Conservation (phyloP, 2,113 vertebrate species). For the Bagarius yarrelli region DNA sequence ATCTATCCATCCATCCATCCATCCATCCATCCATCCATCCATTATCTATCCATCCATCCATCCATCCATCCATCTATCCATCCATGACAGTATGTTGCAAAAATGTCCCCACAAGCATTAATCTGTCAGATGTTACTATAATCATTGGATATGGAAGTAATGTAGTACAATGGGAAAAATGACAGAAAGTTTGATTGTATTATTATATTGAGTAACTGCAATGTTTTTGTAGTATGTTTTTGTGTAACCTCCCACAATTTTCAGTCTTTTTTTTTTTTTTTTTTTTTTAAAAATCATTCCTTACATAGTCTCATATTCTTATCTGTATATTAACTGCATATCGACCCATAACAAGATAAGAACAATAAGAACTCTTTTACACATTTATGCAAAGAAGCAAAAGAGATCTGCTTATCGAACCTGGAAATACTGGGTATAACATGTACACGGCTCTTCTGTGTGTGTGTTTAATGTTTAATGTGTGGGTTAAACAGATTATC, state of each 20-base stretch:
- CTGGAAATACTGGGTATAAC: neutral
- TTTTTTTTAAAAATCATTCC: neutral
- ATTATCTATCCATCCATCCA: no score
- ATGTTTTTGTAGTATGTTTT: neutral
- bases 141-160: no score
- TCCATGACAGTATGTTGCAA: no score
- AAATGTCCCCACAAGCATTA: neutral
- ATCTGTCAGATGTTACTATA: neutral
- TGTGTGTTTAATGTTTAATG: constrained; percentile 5
- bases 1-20: no score
- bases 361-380: neutral
- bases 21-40: no score
- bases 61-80: no score
- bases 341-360: neutral
- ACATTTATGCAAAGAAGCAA: neutral
- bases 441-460: neutral
- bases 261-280: neutral
- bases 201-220: no score
- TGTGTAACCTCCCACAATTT: no score
- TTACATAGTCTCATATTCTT: neutral
- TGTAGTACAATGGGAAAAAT: no score
- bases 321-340: neutral
- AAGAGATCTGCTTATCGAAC: neutral
- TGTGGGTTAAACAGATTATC: neutral
- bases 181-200: no score